Evolutionary conservation across 2,888 invertebrate genomes (phyloP).

Genomic region (Acleris emargana): DNA sequence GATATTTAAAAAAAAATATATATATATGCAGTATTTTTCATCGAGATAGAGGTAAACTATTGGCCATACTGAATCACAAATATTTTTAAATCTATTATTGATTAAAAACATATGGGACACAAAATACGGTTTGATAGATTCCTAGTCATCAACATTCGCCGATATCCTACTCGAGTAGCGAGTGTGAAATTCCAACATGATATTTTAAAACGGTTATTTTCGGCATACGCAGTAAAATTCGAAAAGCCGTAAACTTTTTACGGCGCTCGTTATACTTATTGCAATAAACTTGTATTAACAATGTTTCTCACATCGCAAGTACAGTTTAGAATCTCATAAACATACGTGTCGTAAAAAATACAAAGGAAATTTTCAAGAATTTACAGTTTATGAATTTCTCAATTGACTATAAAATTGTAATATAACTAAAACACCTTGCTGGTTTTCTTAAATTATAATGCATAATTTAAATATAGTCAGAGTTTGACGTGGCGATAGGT

Average conservation of each 20-base stretch:
- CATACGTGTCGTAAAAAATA: constrained; percentile 10
- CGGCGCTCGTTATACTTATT: constrained; percentile 22
- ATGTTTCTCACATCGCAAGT: constrained; percentile 24
- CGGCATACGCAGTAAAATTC: constrained; percentile 20
- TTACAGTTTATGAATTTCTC: constrained; percentile 12
- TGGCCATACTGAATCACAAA: no score
- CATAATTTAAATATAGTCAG: no score
- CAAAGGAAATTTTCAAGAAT: constrained; percentile 20
- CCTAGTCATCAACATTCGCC: no score
- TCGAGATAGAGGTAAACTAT: no score
- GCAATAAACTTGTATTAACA: constrained; percentile 31
- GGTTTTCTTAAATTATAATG: no score
- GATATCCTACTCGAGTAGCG: no score
- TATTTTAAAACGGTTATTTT: constrained; percentile 21
- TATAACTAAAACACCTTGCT: neutral
- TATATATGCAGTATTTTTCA: no score
- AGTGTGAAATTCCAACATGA: neutral
- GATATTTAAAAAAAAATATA: no score
- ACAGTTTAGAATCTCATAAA: constrained; percentile 26
- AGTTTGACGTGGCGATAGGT: no score
- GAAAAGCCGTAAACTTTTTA: constrained; percentile 14
- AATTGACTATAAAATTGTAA: neutral
- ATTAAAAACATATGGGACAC: no score
- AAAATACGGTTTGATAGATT: no score
- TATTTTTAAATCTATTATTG: no score